phyloP scores from a whole-genome alignment of 2,888 invertebrate genomes.

The Actias luna region DNA sequence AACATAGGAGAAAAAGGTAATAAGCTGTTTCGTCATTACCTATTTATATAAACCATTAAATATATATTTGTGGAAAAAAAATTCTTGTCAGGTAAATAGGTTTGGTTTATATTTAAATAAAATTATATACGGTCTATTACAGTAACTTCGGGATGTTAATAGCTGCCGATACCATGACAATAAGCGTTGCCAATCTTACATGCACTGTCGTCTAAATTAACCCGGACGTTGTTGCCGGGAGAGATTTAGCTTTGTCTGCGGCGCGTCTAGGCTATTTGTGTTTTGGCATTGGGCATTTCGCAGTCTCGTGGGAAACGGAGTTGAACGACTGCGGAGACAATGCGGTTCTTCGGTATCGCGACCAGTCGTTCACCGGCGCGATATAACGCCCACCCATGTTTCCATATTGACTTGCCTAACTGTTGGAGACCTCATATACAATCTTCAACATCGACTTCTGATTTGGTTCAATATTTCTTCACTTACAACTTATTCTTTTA shows the following conservation, averaged over 20 bases:
- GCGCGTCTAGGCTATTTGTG: slow-evolving; percentile 79
- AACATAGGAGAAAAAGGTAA: too few relatives aligned
- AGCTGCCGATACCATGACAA: slow-evolving; percentile 41
- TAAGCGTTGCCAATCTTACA: slow-evolving; percentile 42
- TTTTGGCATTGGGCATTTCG: slow-evolving; percentile 76
- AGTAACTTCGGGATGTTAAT: slow-evolving; percentile 13
- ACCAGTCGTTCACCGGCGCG: slow-evolving; percentile 60
- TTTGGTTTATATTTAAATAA: background rate
- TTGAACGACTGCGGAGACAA: slow-evolving; percentile 81
- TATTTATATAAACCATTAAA: too few relatives aligned
- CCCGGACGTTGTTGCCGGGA: slow-evolving; percentile 57
- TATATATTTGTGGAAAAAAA: too few relatives aligned
- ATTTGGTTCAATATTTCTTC: background rate
- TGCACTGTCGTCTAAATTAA: slow-evolving; percentile 53
- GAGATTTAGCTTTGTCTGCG: slow-evolving; percentile 77
- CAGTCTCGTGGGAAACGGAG: slow-evolving; percentile 80
- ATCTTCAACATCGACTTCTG: slow-evolving; percentile 3
- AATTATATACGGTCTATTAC: background rate
- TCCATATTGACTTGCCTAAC: slow-evolving; percentile 21
- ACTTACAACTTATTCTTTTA: background rate
- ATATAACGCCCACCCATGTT: slow-evolving; percentile 57
- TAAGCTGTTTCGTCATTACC: too few relatives aligned
- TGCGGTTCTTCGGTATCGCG: slow-evolving; percentile 67
- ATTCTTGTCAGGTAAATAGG: background rate
- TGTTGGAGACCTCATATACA: slow-evolving; percentile 7